Evolutionary conservation across 2,888 invertebrate species (phyloP).

Genomic region (Chymomyza procnemis): DNA sequence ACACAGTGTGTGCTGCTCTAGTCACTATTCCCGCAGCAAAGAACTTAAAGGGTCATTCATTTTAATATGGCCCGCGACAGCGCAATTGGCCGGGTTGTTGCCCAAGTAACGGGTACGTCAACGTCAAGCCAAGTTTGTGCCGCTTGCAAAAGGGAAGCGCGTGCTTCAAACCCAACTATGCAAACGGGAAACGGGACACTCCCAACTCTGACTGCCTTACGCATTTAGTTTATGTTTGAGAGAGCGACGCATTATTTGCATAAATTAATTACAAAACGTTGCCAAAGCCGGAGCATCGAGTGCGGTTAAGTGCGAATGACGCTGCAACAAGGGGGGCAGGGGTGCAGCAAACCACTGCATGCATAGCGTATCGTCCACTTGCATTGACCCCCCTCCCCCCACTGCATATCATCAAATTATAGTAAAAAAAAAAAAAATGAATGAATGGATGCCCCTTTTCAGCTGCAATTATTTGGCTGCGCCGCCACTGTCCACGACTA

Average conservation of each 20-base stretch:
- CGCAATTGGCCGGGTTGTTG: constrained; percentile 6
- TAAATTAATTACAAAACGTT: constrained; percentile 68
- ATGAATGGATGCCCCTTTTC: too few relatives aligned
- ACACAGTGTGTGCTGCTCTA: background rate
- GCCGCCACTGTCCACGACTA: background rate
- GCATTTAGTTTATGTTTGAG: constrained; percentile 20
- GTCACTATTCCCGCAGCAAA: constrained; percentile 14
- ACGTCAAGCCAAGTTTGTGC: background rate
- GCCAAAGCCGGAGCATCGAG: constrained; percentile 25
- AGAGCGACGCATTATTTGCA: constrained; percentile 51
- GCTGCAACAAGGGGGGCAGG: too few relatives aligned
- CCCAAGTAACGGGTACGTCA: background rate
- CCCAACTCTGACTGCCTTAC: background rate
- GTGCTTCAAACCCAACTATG: background rate
- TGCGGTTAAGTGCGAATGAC: constrained; percentile 42
- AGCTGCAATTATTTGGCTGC: too few relatives aligned
- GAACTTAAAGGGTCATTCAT: constrained; percentile 63
- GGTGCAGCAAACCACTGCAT: too few relatives aligned
- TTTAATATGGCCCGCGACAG: constrained; percentile 60
- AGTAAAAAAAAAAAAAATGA: too few relatives aligned
- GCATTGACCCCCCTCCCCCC: too few relatives aligned
- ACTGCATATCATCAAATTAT: too few relatives aligned
- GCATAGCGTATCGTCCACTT: too few relatives aligned
- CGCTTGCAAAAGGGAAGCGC: background rate
- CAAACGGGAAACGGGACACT: too few relatives aligned